Evolutionary conservation across 2,113 vertebrate genomes (phyloP).

Genomic region (Pontoporia blainvillei): DNA sequence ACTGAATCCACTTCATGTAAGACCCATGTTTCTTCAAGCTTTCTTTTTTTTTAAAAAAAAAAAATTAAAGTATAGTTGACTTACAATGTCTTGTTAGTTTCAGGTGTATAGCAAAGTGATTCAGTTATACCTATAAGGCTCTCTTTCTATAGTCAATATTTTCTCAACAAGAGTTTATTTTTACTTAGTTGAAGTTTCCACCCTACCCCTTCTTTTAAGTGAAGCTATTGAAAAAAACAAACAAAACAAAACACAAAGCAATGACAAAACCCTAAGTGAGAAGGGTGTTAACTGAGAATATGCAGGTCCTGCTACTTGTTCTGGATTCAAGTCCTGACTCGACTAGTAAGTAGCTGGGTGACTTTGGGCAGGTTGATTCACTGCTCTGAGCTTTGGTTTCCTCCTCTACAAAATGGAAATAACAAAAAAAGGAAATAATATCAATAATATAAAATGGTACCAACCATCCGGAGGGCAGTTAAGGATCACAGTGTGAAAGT

Average conservation of each 20-base stretch:
- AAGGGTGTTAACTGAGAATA: rapidly evolving
- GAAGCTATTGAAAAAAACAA: not conserved
- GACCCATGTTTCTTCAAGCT: not conserved
- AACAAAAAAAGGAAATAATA: not conserved
- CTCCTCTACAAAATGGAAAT: not conserved
- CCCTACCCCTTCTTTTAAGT: not conserved
- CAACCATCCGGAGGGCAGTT: not conserved
- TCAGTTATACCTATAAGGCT: not conserved
- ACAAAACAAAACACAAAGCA: not conserved
- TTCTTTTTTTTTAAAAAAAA: not conserved
- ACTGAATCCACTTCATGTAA: not conserved
- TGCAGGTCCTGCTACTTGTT: no score
- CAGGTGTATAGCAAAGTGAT: not conserved
- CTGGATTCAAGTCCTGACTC: not conserved
- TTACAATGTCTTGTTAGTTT: not conserved
- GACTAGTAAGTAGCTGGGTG: not conserved
- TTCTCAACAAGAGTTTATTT: not conserved
- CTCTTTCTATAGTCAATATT: not conserved
- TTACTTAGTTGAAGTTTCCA: not conserved
- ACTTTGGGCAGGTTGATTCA: not conserved
- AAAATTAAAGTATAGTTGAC: not conserved
- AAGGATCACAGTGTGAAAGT: not conserved
- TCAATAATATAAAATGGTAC: not conserved
- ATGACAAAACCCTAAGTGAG: no score
- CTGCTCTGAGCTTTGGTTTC: not conserved